Percentiles rank a stretch among this genome's conserved stretches.
phyloP scores from a whole-genome alignment of 2,797 vertebrate genomes.

The Sebastes taczanowskii region DNA sequence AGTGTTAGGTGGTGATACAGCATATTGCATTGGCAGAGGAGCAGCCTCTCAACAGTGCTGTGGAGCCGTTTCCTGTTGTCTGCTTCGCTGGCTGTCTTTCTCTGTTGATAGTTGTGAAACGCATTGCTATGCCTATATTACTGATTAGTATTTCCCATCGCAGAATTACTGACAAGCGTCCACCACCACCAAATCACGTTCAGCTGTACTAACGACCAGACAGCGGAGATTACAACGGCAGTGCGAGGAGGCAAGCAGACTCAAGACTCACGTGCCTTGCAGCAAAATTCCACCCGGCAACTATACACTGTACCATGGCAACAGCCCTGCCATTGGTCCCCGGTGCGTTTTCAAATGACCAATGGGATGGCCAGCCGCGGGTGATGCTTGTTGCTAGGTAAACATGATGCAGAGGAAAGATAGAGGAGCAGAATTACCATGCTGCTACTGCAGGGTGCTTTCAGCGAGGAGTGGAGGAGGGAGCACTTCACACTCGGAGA shows the following conservation, averaged over 20 bases:
- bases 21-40: constrained; percentile 11
- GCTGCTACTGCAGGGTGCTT: constrained; percentile 82
- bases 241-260: constrained; percentile 80
- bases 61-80: constrained; percentile 17
- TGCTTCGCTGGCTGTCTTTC: constrained; percentile 15
- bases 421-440: constrained; percentile 89
- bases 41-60: constrained; percentile 2
- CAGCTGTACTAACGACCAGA: constrained; percentile 79
- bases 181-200: constrained; percentile 75
- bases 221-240: constrained; percentile 82
- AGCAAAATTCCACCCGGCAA: constrained; percentile 91
- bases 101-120: constrained; percentile 19
- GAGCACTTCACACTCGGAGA: constrained; percentile 64
- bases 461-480: constrained; percentile 72
- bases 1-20: constrained; percentile 16
- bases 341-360: constrained; percentile 87
- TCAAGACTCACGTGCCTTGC: constrained; percentile 89
- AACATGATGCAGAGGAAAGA: constrained; percentile 92
- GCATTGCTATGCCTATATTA: constrained; percentile 16
- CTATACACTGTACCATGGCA: constrained; percentile 92
- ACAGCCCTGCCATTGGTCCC: constrained; percentile 92
- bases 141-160: constrained; percentile 55
- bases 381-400: constrained; percentile 95
- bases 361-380: constrained; percentile 89
- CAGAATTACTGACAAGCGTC: constrained; percentile 71